Evolutionary conservation across 1,140 invertebrate species (phyloP).

Genomic region (Nephila pilipes): DNA sequence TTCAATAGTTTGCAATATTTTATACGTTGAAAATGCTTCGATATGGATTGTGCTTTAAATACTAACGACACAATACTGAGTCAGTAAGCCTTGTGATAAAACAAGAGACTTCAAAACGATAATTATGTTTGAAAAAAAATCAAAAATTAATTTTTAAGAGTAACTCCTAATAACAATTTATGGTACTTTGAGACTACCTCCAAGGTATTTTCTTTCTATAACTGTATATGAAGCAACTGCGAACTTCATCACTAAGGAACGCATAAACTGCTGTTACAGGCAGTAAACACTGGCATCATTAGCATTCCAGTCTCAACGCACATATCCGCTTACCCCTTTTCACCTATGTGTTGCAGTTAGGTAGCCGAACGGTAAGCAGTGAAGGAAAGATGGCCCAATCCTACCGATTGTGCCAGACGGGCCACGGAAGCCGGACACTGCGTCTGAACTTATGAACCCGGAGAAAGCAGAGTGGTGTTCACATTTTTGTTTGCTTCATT

Average conservation of each 20-base stretch:
- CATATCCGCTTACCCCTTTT: constrained; percentile 61
- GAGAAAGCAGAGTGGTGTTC: constrained; percentile 52
- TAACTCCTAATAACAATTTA: no score
- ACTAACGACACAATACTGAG: no score
- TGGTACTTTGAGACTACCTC: no score
- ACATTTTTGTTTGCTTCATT: constrained; percentile 23
- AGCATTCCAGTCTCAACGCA: constrained; percentile 20
- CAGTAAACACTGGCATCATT: constrained; percentile 22
- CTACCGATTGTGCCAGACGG: constrained; percentile 21
- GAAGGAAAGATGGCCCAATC: constrained; percentile 10
- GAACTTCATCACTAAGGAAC: not conserved
- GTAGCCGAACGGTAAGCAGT: constrained; percentile 59
- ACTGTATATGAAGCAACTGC: not conserved
- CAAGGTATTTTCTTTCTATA: not conserved
- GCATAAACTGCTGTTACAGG: not conserved
- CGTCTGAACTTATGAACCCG: constrained; percentile 57
- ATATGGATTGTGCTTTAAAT: no score
- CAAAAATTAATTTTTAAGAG: no score
- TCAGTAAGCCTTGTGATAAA: no score
- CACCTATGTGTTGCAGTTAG: constrained; percentile 35
- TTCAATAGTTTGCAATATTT: no score
- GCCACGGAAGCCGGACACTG: constrained; percentile 67
- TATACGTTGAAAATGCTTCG: no score
- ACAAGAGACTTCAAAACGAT: no score
- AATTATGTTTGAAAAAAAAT: no score